Evolutionary conservation across 2,113 vertebrate genomes (phyloP).

Genomic region (Arvicanthis niloticus): DNA sequence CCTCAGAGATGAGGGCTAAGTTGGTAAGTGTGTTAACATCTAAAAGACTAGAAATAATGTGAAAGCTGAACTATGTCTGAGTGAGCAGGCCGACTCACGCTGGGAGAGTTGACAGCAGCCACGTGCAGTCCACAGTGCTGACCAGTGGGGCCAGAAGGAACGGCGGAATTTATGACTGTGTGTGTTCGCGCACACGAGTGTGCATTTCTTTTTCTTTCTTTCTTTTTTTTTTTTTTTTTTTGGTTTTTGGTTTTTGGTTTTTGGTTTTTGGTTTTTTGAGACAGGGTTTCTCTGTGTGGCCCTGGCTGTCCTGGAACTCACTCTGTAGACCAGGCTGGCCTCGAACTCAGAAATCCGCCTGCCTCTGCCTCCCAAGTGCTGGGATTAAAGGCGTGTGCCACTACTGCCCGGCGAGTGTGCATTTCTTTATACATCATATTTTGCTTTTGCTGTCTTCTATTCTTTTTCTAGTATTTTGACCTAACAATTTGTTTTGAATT

Average conservation of each 20-base stretch:
- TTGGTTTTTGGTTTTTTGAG: too few relatives aligned
- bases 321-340: too few relatives aligned
- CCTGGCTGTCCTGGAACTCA: too few relatives aligned
- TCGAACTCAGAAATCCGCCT: too few relatives aligned
- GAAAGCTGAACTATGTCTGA: background rate
- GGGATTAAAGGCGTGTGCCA: too few relatives aligned
- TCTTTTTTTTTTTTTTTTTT: too few relatives aligned
- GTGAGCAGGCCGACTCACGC: background rate
- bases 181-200: too few relatives aligned
- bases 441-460: slow-evolving; percentile 43
- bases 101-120: background rate
- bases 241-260: too few relatives aligned
- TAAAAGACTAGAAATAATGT: background rate
- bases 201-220: background rate
- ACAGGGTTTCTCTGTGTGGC: too few relatives aligned
- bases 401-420: too few relatives aligned
- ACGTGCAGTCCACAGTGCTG: accelerated
- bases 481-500: background rate
- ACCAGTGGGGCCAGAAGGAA: background rate
- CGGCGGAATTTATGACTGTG: too few relatives aligned
- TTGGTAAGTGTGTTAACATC: background rate
- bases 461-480: slow-evolving; percentile 11
- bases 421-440: background rate
- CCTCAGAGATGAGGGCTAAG: background rate
- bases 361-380: too few relatives aligned